phyloP scores from a whole-genome alignment of 2,113 vertebrate species.

The Eidolon helvum region DNA sequence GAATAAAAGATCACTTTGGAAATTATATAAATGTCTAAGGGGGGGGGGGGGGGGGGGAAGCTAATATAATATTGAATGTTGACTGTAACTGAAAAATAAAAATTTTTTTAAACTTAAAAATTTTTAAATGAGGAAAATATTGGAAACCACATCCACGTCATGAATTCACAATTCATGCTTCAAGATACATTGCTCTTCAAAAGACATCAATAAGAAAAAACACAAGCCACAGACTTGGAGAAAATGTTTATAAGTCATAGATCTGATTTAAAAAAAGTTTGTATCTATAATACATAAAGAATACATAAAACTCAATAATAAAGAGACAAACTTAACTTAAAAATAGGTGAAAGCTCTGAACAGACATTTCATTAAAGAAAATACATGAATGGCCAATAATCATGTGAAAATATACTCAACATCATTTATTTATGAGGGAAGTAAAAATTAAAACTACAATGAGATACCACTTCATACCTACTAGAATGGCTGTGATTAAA shows the following conservation, averaged over 20 bases:
- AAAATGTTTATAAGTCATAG: neutral
- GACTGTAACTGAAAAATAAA: too few relatives aligned
- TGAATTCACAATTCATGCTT: neutral
- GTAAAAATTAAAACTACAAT: neutral
- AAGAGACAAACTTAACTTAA: neutral
- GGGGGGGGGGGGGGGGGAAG: too few relatives aligned
- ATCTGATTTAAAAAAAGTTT: neutral
- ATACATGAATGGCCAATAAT: neutral
- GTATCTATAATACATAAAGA: neutral
- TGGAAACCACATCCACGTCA: neutral
- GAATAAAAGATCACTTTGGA: neutral
- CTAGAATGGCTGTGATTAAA: neutral
- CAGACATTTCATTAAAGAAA: neutral
- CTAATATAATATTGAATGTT: too few relatives aligned
- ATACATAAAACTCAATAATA: neutral
- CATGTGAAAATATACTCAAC: neutral
- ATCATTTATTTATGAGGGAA: neutral
- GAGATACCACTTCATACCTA: neutral
- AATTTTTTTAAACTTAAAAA: neutral
- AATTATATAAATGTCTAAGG: too few relatives aligned
- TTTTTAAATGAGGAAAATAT: neutral
- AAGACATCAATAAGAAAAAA: constrained; percentile 10
- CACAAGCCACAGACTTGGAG: neutral
- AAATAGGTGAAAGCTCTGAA: neutral
- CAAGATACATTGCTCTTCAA: neutral